A percentile compares a stretch with the other conserved stretches of the same genome.
These are phyloP conservation scores for Pachyrhynchus sulphureomaculatus DNA, from an alignment of 1,140 invertebrate genomes.

Conservation along the genomic window DNA sequence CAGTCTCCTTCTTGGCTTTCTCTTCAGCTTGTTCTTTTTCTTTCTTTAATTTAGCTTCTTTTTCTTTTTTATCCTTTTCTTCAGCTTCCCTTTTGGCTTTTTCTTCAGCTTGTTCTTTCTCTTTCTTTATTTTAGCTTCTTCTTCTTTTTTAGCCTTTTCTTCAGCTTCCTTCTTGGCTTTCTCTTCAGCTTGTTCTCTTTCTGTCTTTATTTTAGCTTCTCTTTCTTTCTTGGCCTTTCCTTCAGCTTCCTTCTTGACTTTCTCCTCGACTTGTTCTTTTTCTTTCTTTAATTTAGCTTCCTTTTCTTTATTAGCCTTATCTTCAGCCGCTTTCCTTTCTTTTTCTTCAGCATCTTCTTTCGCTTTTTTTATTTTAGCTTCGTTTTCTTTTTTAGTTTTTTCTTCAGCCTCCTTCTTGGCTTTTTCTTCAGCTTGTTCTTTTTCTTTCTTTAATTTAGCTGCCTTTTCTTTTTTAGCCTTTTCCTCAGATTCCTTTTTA, in stretches of 20 bases:
- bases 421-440: too few species aligned
- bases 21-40: not conserved
- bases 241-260: not conserved
- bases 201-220: not conserved
- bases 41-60: constrained; percentile 5
- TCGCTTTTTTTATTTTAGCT: constrained; percentile 9
- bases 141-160: too few species aligned
- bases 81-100: not conserved
- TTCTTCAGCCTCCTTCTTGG: too few species aligned
- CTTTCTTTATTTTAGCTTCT: too few species aligned
- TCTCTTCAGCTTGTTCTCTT: constrained; percentile 4
- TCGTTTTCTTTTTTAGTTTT: too few species aligned
- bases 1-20: not conserved
- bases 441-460: too few species aligned
- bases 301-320: too few species aligned
- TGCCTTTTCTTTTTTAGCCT: too few species aligned
- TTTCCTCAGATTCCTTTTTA: too few species aligned
- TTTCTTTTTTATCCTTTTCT: constrained; percentile 6
- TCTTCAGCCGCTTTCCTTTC: too few species aligned
- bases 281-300: not conserved
- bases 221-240: not conserved
- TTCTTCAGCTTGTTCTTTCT: not conserved
- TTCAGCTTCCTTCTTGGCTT: too few species aligned
- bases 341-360: constrained; percentile 13
- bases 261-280: not conserved